These are phyloP conservation scores for Willowsia nigromaculata DNA, from an alignment of 2,888 invertebrate species.

Conservation along the genomic window DNA sequence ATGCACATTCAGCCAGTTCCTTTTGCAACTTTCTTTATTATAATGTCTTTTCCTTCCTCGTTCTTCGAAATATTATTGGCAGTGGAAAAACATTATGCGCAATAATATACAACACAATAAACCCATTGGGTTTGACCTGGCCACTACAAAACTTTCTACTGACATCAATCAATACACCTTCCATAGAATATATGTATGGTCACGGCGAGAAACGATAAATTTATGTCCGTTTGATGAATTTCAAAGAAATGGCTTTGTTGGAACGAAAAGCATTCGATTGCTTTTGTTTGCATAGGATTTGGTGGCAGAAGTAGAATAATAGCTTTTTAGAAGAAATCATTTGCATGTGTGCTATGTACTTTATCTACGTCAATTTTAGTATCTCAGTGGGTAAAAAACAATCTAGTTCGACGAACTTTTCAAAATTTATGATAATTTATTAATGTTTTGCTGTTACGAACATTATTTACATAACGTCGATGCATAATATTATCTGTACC, in stretches of 20 bases:
- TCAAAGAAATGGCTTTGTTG: not conserved
- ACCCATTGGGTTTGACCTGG: not conserved
- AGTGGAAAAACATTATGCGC: not conserved
- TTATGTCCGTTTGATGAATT: not conserved
- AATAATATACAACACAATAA: not conserved
- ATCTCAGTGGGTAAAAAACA: not conserved
- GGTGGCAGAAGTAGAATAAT: not conserved
- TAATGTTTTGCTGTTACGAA: not conserved
- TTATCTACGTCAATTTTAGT: not conserved
- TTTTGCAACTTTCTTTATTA: not conserved
- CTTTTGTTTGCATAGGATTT: too few relatives aligned
- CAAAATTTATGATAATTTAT: not conserved
- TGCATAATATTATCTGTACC: too few relatives aligned
- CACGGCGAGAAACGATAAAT: not conserved
- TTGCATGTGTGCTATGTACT: too few relatives aligned
- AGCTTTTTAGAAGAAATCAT: not conserved
- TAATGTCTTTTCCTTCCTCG: not conserved
- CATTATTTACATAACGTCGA: not conserved
- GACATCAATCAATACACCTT: not conserved
- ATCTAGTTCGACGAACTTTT: constrained; percentile 1
- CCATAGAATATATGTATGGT: not conserved
- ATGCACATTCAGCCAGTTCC: not conserved
- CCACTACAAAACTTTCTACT: not conserved
- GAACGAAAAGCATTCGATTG: too few relatives aligned
- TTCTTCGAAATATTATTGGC: too few relatives aligned